Evolutionary conservation across 2,797 vertebrate species (phyloP).

Genomic region (Anas capensis): DNA sequence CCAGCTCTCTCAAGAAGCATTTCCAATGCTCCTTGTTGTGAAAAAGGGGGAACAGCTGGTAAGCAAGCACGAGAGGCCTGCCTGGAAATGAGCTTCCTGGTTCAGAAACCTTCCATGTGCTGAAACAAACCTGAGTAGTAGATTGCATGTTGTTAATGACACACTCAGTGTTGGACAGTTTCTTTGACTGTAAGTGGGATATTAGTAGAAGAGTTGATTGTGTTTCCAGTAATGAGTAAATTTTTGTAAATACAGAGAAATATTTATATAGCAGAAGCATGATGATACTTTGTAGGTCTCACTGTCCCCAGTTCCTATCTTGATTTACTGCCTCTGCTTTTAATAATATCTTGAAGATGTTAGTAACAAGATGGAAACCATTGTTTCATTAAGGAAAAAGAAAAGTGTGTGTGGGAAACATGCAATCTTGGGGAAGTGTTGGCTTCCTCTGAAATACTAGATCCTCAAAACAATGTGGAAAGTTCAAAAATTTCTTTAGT

Average conservation of each 20-base stretch:
- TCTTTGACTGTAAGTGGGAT: not conserved
- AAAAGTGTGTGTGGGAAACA: not conserved
- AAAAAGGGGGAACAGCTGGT: not conserved
- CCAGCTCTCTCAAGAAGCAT: not conserved
- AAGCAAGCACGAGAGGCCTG: not conserved
- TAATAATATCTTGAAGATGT: not conserved
- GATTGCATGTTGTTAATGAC: not conserved
- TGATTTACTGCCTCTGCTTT: constrained; percentile 6
- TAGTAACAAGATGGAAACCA: not conserved
- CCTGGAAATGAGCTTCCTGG: not conserved
- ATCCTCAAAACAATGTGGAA: constrained; percentile 33
- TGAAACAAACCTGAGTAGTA: not conserved
- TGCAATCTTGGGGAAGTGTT: constrained; percentile 12
- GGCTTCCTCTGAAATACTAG: constrained; percentile 28
- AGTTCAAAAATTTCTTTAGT: constrained; percentile 28
- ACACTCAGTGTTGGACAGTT: not conserved
- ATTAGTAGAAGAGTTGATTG: not conserved
- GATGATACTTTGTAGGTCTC: not conserved
- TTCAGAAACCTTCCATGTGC: not conserved
- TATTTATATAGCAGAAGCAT: not conserved
- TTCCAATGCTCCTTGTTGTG: not conserved
- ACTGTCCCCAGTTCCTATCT: not conserved
- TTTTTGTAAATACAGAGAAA: not conserved
- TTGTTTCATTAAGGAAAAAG: not conserved
- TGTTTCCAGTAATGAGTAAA: not conserved